Evolutionary conservation across 2,797 vertebrate genomes (phyloP).

Genomic region (Chiroxiphia lanceolata): DNA sequence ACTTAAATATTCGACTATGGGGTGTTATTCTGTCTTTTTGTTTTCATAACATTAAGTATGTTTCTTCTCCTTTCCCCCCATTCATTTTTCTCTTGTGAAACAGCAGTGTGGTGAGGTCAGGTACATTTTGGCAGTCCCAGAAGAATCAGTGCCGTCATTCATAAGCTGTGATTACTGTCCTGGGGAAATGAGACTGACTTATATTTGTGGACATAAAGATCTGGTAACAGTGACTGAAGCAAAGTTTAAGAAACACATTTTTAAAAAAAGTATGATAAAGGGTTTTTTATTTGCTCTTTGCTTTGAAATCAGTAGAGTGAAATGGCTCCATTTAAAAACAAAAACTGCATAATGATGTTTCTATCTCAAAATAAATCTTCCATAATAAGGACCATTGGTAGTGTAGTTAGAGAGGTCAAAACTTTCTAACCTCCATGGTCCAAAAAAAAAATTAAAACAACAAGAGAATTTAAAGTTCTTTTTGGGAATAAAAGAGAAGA

Average conservation of each 20-base stretch:
- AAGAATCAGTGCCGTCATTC: not conserved
- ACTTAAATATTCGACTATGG: not conserved
- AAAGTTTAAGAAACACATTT: not conserved
- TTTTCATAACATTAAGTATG: not conserved
- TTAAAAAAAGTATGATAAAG: not conserved
- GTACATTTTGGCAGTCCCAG: not conserved
- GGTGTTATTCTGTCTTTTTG: not conserved
- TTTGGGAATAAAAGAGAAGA: slow-evolving; percentile 42
- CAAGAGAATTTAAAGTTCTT: slow-evolving; percentile 62
- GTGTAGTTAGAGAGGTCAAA: slow-evolving; percentile 34
- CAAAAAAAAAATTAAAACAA: slow-evolving; percentile 40
- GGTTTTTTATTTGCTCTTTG: not conserved
- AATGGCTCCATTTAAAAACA: slow-evolving; percentile 12
- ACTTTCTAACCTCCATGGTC: slow-evolving; percentile 20
- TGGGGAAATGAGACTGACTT: not conserved
- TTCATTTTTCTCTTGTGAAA: not conserved
- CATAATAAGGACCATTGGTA: slow-evolving; percentile 11
- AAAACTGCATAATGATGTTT: slow-evolving; percentile 25
- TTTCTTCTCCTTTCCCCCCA: not conserved
- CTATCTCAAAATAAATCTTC: slow-evolving; percentile 51
- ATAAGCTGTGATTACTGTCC: not conserved
- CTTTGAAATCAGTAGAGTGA: slow-evolving; percentile 27
- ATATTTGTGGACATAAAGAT: not conserved
- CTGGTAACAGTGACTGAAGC: not conserved
- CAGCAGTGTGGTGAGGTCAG: not conserved